Conservation (phyloP, 1,140 invertebrate genomes). For the Zaprionus africanus region DNA sequence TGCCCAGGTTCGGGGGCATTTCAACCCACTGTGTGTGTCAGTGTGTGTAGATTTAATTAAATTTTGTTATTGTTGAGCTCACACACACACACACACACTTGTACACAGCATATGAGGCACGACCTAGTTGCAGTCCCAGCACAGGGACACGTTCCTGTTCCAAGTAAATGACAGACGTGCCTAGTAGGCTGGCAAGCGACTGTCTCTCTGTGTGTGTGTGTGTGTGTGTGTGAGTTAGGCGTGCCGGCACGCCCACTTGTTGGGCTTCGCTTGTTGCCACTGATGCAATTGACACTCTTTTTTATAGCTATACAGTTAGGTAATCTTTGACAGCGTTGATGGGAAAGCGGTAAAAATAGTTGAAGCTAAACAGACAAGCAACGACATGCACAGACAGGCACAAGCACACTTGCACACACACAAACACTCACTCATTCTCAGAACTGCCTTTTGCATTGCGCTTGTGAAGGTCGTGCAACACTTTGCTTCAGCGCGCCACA, state of each 20-base stretch:
- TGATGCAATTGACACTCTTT: constrained; percentile 32
- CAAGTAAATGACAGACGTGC: constrained; percentile 39
- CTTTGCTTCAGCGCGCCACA: constrained; percentile 34
- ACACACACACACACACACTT: too few species aligned
- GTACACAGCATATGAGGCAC: not conserved
- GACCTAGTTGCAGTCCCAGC: constrained; percentile 61
- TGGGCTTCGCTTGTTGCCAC: constrained; percentile 33
- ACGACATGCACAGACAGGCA: constrained; percentile 16
- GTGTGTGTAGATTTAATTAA: constrained; percentile 55
- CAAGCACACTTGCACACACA: constrained; percentile 14
- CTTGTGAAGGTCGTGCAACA: constrained; percentile 41
- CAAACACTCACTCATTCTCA: not conserved
- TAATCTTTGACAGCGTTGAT: constrained; percentile 42
- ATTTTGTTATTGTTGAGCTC: constrained; percentile 22
- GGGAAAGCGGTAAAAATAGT: constrained; percentile 54
- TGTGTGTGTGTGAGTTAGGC: not conserved
- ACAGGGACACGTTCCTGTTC: constrained; percentile 38
- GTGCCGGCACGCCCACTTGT: constrained; percentile 64
- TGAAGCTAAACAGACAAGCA: constrained; percentile 26
- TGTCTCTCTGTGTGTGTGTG: not conserved
- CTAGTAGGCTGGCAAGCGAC: constrained; percentile 2
- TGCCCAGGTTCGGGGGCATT: constrained; percentile 24
- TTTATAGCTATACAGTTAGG: constrained; percentile 2
- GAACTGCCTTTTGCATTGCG: constrained; percentile 14
- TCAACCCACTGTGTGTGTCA: not conserved